Percentiles rank a stretch among this genome's conserved stretches.
Evolutionary conservation across 2,797 vertebrate genomes (phyloP).

Genomic region (Acanthurus lineatus): DNA sequence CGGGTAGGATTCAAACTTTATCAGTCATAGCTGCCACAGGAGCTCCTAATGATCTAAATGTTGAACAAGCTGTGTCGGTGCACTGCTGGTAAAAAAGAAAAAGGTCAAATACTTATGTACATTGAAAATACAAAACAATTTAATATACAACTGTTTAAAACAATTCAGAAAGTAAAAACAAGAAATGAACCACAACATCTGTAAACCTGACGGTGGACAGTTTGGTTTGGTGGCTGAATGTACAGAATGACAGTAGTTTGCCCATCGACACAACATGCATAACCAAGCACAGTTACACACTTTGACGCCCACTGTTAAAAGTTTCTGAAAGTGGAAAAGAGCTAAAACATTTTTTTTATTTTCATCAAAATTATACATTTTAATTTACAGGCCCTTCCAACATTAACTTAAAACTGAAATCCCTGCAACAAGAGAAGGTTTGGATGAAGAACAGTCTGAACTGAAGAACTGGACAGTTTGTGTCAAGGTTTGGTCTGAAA

Average conservation of each 20-base stretch:
- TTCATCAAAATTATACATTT: constrained; percentile 84
- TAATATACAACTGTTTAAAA: constrained; percentile 88
- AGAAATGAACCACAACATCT: constrained; percentile 77
- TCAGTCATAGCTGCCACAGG: not conserved
- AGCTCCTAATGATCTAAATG: not conserved
- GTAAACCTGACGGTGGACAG: constrained; percentile 69
- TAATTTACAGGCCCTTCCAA: constrained; percentile 84
- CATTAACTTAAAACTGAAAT: constrained; percentile 79
- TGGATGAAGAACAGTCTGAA: constrained; percentile 36
- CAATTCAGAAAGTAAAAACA: constrained; percentile 85
- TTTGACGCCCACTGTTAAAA: constrained; percentile 69
- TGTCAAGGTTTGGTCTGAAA: constrained; percentile 56
- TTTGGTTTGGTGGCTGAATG: constrained; percentile 56
- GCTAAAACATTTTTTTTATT: constrained; percentile 83
- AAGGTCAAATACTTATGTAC: constrained; percentile 46
- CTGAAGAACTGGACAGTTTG: constrained; percentile 30
- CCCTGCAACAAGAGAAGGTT: constrained; percentile 66
- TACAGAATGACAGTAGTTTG: constrained; percentile 68
- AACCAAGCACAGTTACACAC: constrained; percentile 49
- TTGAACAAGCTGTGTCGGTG: not conserved
- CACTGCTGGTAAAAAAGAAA: not conserved
- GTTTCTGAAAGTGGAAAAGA: constrained; percentile 73
- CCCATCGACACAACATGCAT: constrained; percentile 61
- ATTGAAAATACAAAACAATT: constrained; percentile 88
- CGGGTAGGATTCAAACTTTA: not conserved